Conservation (phyloP, 1,140 invertebrate species). For the Drosophila ficusphila region DNA sequence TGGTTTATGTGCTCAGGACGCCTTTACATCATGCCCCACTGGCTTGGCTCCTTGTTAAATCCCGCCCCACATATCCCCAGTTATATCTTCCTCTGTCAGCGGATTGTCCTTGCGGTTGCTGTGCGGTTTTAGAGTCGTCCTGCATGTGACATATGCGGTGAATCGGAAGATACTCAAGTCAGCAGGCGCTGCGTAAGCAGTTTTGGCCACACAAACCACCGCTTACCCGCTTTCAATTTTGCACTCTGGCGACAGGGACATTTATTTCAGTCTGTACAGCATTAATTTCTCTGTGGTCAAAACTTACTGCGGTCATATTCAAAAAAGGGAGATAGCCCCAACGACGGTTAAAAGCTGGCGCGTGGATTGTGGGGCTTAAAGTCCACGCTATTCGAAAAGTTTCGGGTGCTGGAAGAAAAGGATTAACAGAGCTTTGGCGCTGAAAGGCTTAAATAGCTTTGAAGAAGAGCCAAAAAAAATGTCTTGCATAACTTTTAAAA, state of each 20-base stretch:
- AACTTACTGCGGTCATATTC: constrained; percentile 14
- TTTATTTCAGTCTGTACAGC: not conserved
- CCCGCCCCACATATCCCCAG: not conserved
- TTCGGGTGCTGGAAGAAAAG: not conserved
- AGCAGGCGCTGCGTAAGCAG: constrained; percentile 35
- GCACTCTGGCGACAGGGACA: constrained; percentile 10
- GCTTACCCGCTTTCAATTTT: not conserved
- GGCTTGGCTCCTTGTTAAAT: not conserved
- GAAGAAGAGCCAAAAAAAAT: not conserved
- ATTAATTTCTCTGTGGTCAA: constrained; percentile 32
- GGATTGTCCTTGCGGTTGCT: constrained; percentile 16
- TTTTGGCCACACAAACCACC: not conserved
- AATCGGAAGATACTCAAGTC: constrained; percentile 39
- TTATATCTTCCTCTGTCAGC: not conserved
- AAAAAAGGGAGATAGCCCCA: not conserved
- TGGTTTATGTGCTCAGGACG: constrained; percentile 20
- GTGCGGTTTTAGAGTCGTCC: constrained; percentile 16
- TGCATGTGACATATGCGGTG: constrained; percentile 43
- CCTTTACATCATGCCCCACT: not conserved
- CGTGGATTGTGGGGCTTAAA: constrained; percentile 2
- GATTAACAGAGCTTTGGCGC: constrained; percentile 5
- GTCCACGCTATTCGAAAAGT: constrained; percentile 13
- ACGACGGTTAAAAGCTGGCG: constrained; percentile 3
- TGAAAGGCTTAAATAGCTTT: constrained; percentile 8
- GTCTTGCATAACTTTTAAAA: not conserved